Evolutionary conservation across 2,113 vertebrate genomes (phyloP), one percentile per base, ranked within the genome.

Genomic region (Pavo muticus): DNA sequence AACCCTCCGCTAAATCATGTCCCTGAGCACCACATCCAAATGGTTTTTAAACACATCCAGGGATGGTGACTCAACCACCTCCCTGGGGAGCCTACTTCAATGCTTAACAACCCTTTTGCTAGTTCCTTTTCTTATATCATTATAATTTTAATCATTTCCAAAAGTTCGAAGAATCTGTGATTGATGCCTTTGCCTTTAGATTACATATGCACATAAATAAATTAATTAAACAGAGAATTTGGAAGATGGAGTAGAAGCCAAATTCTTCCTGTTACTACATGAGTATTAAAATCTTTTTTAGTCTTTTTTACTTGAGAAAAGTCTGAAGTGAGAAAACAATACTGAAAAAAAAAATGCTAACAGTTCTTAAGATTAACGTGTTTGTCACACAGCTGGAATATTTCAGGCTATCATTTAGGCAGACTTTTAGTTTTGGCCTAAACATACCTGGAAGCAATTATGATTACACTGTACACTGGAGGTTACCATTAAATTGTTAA

Each of bases 371-470:
- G 47, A 86, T 0, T 10, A 93, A 84, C 20, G 6, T 56, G 23
- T 40, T 89, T 88, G 89, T 91, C 52, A 77, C 27, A 44, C 72
- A 77, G n/a, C 39, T 88, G 13, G 60, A 87, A 80, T 54, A 70
- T 83, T 87, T 76, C 39, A 82, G 65, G 47, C 23, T 88, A 57
- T 47, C 39, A 79, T 83, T 87, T 73, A 79, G 23, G 11, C 6
- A 87, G 64, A 11, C 83, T 70, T 94, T 94, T 76, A 70, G 7
- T 15, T 94, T 85, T 88, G 8, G 84, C 83, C 47, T 47, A 86
- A 81, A 74, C 57, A 87, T 77, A 90, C 52, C 90, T 77, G 71
- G 57, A 88, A 64, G 32, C 40, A 95, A 84, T 77, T 90, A 80
- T 78, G 61, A 14, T 71, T 73, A 80, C 39, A 74, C 45, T 57